A percentile compares a stretch with the other conserved stretches of the same genome.
These are phyloP conservation scores for Pachydiplax longipennis DNA, from an alignment of 2,888 invertebrate genomes.

Conservation along the genomic window DNA sequence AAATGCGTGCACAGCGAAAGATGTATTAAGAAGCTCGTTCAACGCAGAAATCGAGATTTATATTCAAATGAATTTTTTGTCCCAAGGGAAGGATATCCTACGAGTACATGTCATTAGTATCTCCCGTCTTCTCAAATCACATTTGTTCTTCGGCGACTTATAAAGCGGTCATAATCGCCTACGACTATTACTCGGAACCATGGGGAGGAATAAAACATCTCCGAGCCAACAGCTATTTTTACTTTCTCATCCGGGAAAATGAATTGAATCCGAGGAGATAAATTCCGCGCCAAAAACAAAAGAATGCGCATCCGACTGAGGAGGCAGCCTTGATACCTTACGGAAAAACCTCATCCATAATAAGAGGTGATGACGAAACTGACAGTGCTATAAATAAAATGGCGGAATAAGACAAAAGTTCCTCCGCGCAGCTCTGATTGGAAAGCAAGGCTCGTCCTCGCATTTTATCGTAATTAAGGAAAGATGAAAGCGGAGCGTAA, in stretches of 20 bases:
- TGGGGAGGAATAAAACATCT: background rate
- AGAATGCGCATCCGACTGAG: background rate
- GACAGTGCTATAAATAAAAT: background rate
- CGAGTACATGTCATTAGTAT: too few relatives aligned
- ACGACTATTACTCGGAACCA: background rate
- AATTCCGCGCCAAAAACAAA: background rate
- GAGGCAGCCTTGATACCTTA: background rate
- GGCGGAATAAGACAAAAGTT: background rate
- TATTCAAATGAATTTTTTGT: too few relatives aligned
- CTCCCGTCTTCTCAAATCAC: background rate
- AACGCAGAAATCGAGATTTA: too few relatives aligned
- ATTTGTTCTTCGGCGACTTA: background rate
- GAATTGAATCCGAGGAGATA: background rate
- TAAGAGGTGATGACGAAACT: background rate
- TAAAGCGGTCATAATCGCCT: background rate
- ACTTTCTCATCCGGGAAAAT: background rate
- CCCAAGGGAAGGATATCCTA: too few relatives aligned
- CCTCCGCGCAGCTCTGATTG: background rate
- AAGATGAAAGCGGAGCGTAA: background rate
- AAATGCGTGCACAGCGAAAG: too few relatives aligned
- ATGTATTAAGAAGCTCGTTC: too few relatives aligned
- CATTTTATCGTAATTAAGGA: background rate
- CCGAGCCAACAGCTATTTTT: background rate
- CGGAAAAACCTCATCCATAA: background rate
- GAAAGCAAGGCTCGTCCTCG: background rate